Base-by-base conservation (phyloP, 2,113 vertebrate species). In the Reinhardtius hippoglossoides region DNA sequence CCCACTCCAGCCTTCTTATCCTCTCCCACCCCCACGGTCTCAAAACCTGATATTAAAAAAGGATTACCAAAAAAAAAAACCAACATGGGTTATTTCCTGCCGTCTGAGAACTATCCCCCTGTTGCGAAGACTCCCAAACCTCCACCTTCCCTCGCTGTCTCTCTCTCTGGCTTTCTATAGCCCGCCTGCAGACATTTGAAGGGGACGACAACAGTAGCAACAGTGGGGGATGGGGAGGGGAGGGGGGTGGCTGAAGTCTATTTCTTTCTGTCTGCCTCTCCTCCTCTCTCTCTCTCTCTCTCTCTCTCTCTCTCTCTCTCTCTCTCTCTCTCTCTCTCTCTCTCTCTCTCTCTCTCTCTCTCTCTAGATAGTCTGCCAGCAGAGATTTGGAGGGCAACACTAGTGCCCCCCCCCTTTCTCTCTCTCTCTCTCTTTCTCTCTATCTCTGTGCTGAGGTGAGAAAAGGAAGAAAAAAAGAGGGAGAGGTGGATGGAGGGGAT, bases 11-110 rank as follows among this genome's bases (percentile, higher is more conserved):
- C 54, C 60, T 74, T 54, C 50, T 77, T 59, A 64, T 65, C 44
- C 86, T 58, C 68, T 65, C 74, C 69, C 61, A 27, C 50, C 79
- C 69, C 21, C 68, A 73, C 48, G 7, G 58, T 76, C 84, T 81
- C 65, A 82, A 86, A 93, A 81, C 84, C 89, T 82, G 86, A 92
- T 92, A 92, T 94, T 93, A 93, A 91, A 91, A 91, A 93, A 60
- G 87, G 92, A 93, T 93, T 90, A 93, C 70, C 37, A 14, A 15
- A 15, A 27, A 57, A 55, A 21, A 54, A 21, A 54, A 54, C 21
- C 73, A 87, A 90, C 90, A 79, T 78, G 74, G 82, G 67, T 72
- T 78, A 91, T 92, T 89, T 94, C 89, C 91, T 91, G 81, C 76
- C 66, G 15, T 80, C 79, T 76, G 73, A 83, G 84, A 88, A 84